Evolutionary conservation across 1,140 invertebrate species (phyloP), one percentile per base, ranked within the genome.

Genomic region (Nebria ingens): DNA sequence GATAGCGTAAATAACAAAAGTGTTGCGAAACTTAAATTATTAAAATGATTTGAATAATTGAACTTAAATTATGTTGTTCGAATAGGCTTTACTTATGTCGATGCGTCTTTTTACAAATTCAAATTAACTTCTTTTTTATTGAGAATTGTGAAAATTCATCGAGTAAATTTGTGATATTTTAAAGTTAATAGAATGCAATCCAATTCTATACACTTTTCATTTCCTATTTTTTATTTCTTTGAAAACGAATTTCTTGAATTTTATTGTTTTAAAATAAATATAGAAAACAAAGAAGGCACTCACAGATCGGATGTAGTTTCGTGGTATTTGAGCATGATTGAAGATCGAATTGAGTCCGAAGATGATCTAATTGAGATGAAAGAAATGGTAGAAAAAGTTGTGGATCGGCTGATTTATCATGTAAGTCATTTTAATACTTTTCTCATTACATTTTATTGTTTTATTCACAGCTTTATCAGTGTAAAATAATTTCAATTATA

Each of bases 271-370:
- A 34, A 6, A 9, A 34, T 34, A 6, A 34, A 60, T 58, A 52
- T 21, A 68, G 69, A 62, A 15, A 65, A 73, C 38, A 72, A 72
- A 42, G 71, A 75, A 40, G 91, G 91, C 11, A 79, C 93, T 59
- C 80, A 77, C 57, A 84, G 87, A 60, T 89, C 85, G 61, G 88
- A 93, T 55, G 74, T 99, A 0, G 82, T 98, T 21, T 85, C 87
- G 58, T 98, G 96, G 96, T 99, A 98, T 74, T 75, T 99, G 49
- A 85, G 91, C 67, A 83, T 92, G 68, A 85, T 97, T 58, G 84
- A 89, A 61, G 84, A 85, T 64, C 82, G 92, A 60, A 87, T 97
- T 58, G 92, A 97, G 61, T 82, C 82, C 1, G 95, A 98, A 71
- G 88, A 89, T 17, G 93, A 98, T 65, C 71, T 98, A 2, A 69